Evolutionary conservation across 2,113 vertebrate genomes (phyloP).

Genomic region (Cygnus buccinator): DNA sequence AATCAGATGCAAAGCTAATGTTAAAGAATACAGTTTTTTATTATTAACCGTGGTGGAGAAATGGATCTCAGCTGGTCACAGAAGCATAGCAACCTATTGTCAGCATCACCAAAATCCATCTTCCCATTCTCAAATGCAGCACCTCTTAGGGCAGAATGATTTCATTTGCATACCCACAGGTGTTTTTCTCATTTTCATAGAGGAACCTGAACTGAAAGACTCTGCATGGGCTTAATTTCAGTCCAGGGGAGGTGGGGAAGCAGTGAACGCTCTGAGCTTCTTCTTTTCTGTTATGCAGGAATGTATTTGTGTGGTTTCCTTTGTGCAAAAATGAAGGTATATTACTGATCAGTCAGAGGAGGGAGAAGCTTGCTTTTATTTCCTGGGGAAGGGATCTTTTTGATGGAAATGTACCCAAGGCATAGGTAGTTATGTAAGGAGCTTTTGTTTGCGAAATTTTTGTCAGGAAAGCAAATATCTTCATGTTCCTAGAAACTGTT

Average conservation of each 20-base stretch:
- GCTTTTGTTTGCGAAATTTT: slow-evolving; percentile 38
- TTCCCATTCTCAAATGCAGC: neutral
- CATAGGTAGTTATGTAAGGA: neutral
- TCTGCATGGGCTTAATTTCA: neutral
- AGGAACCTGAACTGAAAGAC: neutral
- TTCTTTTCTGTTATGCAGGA: neutral
- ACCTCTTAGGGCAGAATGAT: neutral
- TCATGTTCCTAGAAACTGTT: slow-evolving; percentile 28
- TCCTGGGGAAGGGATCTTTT: neutral
- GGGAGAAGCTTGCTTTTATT: neutral
- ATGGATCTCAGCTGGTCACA: neutral
- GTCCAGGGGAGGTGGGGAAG: neutral
- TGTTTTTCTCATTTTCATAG: neutral
- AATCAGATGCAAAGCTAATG: neutral
- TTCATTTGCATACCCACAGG: neutral
- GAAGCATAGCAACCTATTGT: neutral
- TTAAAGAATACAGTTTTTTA: neutral
- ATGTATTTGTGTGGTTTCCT: neutral
- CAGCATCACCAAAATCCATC: neutral
- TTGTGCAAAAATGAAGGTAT: neutral
- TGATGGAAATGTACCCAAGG: neutral
- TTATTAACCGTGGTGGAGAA: neutral
- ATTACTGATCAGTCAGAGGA: neutral
- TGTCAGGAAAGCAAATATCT: slow-evolving; percentile 51
- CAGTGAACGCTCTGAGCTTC: neutral